Conservation (phyloP, 2,113 vertebrate genomes). For the Clarias batrachus region DNA sequence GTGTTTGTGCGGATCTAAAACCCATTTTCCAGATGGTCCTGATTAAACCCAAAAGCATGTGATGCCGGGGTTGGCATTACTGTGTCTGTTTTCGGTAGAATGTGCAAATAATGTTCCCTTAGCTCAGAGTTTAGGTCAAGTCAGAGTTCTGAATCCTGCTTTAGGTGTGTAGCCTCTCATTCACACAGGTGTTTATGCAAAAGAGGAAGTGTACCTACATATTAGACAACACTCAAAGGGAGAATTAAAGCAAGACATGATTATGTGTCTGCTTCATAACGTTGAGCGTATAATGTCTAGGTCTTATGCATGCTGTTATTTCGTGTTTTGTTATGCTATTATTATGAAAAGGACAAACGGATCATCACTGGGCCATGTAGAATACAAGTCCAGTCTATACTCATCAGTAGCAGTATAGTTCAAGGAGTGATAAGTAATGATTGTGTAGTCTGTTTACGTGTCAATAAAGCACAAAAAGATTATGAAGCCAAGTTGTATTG, state of each 20-base stretch:
- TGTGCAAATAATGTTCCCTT: slow-evolving; percentile 63
- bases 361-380: neutral
- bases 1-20: neutral
- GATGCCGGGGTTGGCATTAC: slow-evolving; percentile 53
- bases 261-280: slow-evolving; percentile 20
- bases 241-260: neutral
- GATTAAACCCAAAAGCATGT: slow-evolving; percentile 25
- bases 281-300: neutral
- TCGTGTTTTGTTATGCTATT: slow-evolving; percentile 6
- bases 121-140: slow-evolving; percentile 56
- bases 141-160: slow-evolving; percentile 26
- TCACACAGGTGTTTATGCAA: slow-evolving; percentile 6
- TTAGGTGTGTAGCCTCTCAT: neutral
- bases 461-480: neutral
- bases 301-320: neutral
- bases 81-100: slow-evolving; percentile 47
- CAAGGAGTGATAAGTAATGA: neutral
- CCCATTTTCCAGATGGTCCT: slow-evolving; percentile 26
- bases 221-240: neutral
- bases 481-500: too few relatives aligned
- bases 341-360: slow-evolving; percentile 4
- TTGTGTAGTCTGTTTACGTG: neutral
- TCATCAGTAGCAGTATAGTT: neutral
- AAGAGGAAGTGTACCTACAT: slow-evolving; percentile 18
- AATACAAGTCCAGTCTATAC: neutral